Evolutionary conservation across 2,797 vertebrate species (phyloP).

Genomic region (Steatocranus sp.): DNA sequence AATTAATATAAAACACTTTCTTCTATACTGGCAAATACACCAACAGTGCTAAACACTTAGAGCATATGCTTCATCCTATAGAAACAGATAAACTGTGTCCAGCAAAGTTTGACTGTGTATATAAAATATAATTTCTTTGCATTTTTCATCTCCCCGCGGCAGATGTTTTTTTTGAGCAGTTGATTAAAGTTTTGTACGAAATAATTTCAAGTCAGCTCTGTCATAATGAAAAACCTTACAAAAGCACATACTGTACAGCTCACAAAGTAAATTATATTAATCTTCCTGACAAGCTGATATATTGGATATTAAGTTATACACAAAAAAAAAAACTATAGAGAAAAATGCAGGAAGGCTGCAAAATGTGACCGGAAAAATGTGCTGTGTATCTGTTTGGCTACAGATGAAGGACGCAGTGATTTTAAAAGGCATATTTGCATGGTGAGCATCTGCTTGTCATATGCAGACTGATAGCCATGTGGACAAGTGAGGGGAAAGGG

Average conservation of each 20-base stretch:
- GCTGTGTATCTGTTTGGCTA: conserved; percentile 49
- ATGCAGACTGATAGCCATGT: conserved; percentile 37
- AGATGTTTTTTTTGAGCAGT: conserved; percentile 18
- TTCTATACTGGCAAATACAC: not conserved
- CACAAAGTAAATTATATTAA: conserved; percentile 55
- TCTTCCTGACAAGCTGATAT: conserved; percentile 55
- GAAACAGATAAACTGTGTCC: not conserved
- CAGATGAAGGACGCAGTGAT: conserved; percentile 54
- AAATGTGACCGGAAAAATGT: conserved; percentile 22
- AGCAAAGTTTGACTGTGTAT: not conserved
- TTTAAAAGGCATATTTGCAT: conserved; percentile 47
- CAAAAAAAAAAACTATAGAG: not conserved
- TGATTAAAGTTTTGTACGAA: conserved; percentile 45
- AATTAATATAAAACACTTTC: not conserved
- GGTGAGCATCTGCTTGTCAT: conserved; percentile 64
- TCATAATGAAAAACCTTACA: conserved; percentile 34
- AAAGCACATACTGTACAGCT: conserved; percentile 11
- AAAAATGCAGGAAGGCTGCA: conserved; percentile 41
- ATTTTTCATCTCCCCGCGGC: conserved; percentile 19
- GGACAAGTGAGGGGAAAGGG: not conserved
- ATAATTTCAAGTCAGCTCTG: conserved; percentile 40
- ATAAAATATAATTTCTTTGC: conserved; percentile 11
- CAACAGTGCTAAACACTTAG: not conserved
- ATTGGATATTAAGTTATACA: conserved; percentile 46
- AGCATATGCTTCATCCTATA: not conserved